These are phyloP conservation scores for Megaleporinus macrocephalus DNA, from an alignment of 2,113 vertebrate genomes.

Conservation along the genomic window DNA sequence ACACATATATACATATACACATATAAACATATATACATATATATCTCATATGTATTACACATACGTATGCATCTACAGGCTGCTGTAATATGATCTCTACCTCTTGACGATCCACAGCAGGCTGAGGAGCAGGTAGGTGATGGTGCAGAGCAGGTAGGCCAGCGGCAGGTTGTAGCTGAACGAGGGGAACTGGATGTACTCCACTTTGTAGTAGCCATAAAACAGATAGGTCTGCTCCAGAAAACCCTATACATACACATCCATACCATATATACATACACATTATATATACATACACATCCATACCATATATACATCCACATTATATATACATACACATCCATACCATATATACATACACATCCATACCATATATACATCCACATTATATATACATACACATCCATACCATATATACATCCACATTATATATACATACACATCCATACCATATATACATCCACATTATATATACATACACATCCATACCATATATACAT, in stretches of 20 bases:
- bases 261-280: slow-evolving; percentile 8
- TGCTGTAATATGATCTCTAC: no score
- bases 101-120: slow-evolving; percentile 77
- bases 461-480: no score
- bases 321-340: neutral
- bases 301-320: neutral
- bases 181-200: slow-evolving; percentile 70
- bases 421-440: no score
- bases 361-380: no score
- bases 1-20: no score
- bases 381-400: no score
- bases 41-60: no score
- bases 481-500: no score
- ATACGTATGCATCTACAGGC: no score
- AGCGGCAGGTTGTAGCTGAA: slow-evolving; percentile 85
- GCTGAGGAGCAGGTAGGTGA: slow-evolving; percentile 87
- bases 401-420: no score
- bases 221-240: slow-evolving; percentile 93
- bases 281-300: slow-evolving; percentile 50
- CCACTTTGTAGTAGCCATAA: slow-evolving; percentile 89
- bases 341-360: neutral
- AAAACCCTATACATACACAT: slow-evolving; percentile 82
- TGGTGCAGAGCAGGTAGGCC: slow-evolving; percentile 87
- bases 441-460: no score
- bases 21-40: no score